A percentile compares a stretch with the other conserved stretches of the same genome.
These are phyloP conservation scores for Nemotelus pantherinus DNA, from an alignment of 2,888 invertebrate species.

Conservation along the genomic window DNA sequence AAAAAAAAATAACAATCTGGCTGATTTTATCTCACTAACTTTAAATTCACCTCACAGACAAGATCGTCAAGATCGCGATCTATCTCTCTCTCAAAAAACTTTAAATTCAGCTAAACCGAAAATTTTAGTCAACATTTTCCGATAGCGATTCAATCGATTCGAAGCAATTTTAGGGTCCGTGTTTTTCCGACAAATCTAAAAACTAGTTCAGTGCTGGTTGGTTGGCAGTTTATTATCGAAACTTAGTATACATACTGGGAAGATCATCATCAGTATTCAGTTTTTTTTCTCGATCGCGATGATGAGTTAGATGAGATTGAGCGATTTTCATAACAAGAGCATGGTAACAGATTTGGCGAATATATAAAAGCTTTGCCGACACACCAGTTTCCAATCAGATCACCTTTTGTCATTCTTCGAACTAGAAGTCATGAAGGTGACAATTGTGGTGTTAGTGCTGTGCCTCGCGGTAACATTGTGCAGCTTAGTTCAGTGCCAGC, in stretches of 20 bases:
- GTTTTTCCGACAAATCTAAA: not conserved
- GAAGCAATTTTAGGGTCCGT: too few relatives aligned
- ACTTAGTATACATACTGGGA: too few relatives aligned
- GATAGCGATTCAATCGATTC: too few relatives aligned
- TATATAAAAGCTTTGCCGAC: slow-evolving; percentile 42
- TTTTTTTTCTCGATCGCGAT: not conserved
- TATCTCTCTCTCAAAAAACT: too few relatives aligned
- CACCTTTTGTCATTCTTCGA: slow-evolving; percentile 28
- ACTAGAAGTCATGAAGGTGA: slow-evolving; percentile 34
- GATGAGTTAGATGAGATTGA: slow-evolving; percentile 16
- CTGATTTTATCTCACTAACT: too few relatives aligned
- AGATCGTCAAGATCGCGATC: too few relatives aligned
- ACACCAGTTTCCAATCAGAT: slow-evolving; percentile 34
- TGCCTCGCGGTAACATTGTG: slow-evolving; percentile 2
- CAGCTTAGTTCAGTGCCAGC: not conserved
- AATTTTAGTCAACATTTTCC: too few relatives aligned
- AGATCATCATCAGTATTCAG: not conserved
- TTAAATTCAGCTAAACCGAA: too few relatives aligned
- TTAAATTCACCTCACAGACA: too few relatives aligned
- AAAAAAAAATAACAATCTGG: too few relatives aligned
- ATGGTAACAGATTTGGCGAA: slow-evolving; percentile 22
- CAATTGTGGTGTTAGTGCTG: slow-evolving; percentile 6
- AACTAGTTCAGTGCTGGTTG: slow-evolving; percentile 5
- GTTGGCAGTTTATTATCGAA: too few relatives aligned
- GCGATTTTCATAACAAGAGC: slow-evolving; percentile 15